Conservation (phyloP, 37 sponge, comb jelly and placozoan genomes). For the Bolinopsis microptera region DNA sequence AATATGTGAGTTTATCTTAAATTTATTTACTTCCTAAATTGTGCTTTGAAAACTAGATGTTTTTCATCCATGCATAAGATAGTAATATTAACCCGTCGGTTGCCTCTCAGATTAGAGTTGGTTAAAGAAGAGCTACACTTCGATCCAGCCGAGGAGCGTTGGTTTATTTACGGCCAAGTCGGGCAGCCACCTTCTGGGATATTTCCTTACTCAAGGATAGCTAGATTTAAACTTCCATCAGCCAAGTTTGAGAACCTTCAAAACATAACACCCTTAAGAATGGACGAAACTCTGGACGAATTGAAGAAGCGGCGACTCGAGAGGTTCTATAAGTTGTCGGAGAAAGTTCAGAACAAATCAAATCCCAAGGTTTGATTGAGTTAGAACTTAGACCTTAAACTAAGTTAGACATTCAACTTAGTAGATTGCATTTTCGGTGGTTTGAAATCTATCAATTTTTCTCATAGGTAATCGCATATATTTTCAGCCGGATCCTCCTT, state of each 20-base stretch:
- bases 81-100: no score
- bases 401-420: no score
- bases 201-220: slow-evolving; percentile 4
- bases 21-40: background rate
- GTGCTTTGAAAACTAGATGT: background rate
- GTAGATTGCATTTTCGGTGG: no score
- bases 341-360: background rate
- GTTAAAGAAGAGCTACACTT: slow-evolving; percentile 23
- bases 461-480: no score
- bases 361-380: no score
- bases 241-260: background rate
- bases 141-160: background rate
- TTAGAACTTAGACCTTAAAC: no score
- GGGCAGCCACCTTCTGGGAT: background rate
- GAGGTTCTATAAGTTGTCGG: background rate
- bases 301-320: background rate
- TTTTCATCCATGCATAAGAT: no score
- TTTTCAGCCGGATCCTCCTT: background rate
- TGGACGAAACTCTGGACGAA: background rate
- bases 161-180: slow-evolving; percentile 2
- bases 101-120: background rate
- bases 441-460: no score
- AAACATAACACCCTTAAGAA: background rate
- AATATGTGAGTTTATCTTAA: background rate
- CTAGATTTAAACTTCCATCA: background rate